A percentile compares a stretch with the other conserved stretches of the same genome.
Conservation (phyloP, 1,140 invertebrate genomes). For the Ceratitis capitata region DNA sequence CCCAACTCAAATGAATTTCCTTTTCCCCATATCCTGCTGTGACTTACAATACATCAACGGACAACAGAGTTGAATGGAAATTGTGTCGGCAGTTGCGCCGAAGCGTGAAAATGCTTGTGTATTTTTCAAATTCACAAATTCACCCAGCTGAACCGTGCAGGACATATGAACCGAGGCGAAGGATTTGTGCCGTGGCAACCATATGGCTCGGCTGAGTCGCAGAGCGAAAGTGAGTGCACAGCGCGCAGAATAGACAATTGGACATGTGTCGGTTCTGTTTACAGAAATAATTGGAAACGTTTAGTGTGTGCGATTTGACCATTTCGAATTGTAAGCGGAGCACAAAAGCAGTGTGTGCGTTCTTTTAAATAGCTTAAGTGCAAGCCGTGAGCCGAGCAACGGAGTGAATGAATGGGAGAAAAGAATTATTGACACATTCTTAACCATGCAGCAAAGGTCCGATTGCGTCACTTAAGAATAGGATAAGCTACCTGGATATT, state of each 20-base stretch:
- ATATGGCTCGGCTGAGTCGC: neutral
- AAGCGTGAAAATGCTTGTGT: slow-evolving; percentile 19
- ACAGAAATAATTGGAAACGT: slow-evolving; percentile 17
- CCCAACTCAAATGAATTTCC: neutral
- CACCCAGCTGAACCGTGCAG: neutral
- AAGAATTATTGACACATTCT: too few relatives aligned
- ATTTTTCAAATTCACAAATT: neutral
- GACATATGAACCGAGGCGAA: neutral
- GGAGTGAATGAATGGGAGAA: too few relatives aligned
- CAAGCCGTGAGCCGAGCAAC: too few relatives aligned
- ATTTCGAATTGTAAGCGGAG: neutral
- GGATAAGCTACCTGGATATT: too few relatives aligned
- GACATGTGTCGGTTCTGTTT: slow-evolving; percentile 20
- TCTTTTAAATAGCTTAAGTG: too few relatives aligned
- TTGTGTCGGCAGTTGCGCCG: slow-evolving; percentile 1
- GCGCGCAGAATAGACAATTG: neutral
- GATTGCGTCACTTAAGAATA: too few relatives aligned
- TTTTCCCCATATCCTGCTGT: neutral
- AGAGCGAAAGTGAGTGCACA: neutral
- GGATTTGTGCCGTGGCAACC: neutral
- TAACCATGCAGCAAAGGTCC: too few relatives aligned
- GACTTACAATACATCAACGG: neutral
- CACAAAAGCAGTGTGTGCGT: neutral
- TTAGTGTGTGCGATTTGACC: neutral
- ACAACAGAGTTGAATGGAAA: neutral